Evolutionary conservation across 2,888 invertebrate genomes (phyloP), one percentile per base, ranked within the genome.

Genomic region (Pandemis cinnamomeana): DNA sequence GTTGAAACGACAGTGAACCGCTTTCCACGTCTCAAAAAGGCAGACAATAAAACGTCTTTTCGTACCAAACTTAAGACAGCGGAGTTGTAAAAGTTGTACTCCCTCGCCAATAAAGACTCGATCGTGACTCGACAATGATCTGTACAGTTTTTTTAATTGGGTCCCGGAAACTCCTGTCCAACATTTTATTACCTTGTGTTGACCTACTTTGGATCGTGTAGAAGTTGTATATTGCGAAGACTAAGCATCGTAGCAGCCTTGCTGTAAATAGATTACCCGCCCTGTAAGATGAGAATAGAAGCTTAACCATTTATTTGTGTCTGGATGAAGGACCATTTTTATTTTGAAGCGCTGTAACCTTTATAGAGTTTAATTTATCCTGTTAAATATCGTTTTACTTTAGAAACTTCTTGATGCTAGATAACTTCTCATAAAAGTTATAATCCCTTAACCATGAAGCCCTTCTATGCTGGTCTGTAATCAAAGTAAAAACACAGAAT

Each of bases 71-170:
- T 69, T 44, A 27, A 58, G 68, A 15, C n/a, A 60, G 42, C 53
- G 64, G 20, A 27, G 8, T 46, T 72, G 46, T 58, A 42, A 66
- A 71, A 71, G 66, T 74, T 67, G 66, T 67, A 71, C 60, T 61
- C 63, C 64, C 67, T 58, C 11, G 69, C 71, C 67, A 67, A 67
- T 67, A 71, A 70, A 53, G 61, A 51, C 64, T 55, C 53, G 60
- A 74, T 74, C 74, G 70, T 74, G 74, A 71, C 73, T 73, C 61
- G 61, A 71, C 70, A 67, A 74, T 62, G 74, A 74, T 70, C 67
- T 27, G 20, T 7, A 48, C 27, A 44, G 53, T 67, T 72, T 73
- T 60, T 70, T 62, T 41, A 55, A 71, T 46, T 67, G 36, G 46
- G 61, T 66, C 36, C 53, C 36, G 15, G 20, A 66, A 66, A 71